Evolutionary conservation across 1,140 invertebrate species (phyloP), one percentile per base, ranked within the genome.

Genomic region (Aphidius gifuensis): DNA sequence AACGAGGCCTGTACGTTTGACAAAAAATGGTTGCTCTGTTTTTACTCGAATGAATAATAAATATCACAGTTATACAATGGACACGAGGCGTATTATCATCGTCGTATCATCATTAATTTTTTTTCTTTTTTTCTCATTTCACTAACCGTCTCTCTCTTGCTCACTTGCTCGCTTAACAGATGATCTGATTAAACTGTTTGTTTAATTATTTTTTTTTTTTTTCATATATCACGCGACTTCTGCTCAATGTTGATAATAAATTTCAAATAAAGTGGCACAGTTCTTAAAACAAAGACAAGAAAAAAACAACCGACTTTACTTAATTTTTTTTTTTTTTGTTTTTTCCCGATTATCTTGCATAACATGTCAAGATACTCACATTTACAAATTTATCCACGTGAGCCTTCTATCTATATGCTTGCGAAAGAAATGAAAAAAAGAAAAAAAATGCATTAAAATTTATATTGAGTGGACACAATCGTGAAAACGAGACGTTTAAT

Each of bases 11-110:
- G 42, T 43, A 5, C 39, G 53, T 39, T 9, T 9, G 53, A 38
- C 16, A 55, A 38, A 40, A 55, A 55, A 55, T 39, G 40, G n/a
- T 55, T 21, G 9, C 7, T 44, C 48, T 56, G 40, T 48, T 58
- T 61, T 44, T 66, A 60, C 58, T 69, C 61, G 60, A 71, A 75
- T 59, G 67, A 75, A 75, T 73, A 72, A 71, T 74, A 72, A 80
- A 78, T 80, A 80, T 81, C 78, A 81, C 78, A 80, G 78, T 78
- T 79, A 75, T 71, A 76, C 75, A 65, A 68, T 74, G 76, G 73
- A 79, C 75, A 76, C 62, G 68, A 71, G 76, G 70, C 64, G 60
- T 53, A 60, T 58, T 58, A 62, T 23, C 53, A 21, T 59, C 53
- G 42, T 43, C 55, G 44, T 51, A 50, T 32, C 23, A 60, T 42